These are phyloP conservation scores for Alosa sapidissima DNA, from an alignment of 2,797 vertebrate genomes.

Conservation along the genomic window DNA sequence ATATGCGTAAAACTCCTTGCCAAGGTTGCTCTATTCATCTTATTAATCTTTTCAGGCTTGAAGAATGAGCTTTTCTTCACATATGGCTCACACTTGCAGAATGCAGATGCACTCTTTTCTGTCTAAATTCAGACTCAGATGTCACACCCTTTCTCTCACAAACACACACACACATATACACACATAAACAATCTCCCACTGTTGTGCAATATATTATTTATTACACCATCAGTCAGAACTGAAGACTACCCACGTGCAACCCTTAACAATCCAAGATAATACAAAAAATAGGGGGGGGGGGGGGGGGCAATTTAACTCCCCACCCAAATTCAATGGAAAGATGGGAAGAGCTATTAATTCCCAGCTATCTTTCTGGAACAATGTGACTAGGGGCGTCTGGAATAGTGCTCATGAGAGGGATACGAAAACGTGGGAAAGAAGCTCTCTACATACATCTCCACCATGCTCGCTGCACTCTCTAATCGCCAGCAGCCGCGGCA, in stretches of 20 bases:
- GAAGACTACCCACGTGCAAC: slow-evolving; percentile 62
- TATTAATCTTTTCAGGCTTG: background rate
- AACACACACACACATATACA: slow-evolving; percentile 55
- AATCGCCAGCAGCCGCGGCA: background rate
- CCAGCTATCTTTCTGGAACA: background rate
- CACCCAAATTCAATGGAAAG: background rate
- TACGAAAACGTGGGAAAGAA: background rate
- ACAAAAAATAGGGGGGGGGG: background rate
- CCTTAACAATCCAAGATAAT: slow-evolving; percentile 40
- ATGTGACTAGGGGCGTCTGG: slow-evolving; percentile 6
- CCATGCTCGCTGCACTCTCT: background rate
- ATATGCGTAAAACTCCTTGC: background rate
- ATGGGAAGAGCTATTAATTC: background rate
- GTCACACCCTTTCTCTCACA: slow-evolving; percentile 52
- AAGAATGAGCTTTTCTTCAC: slow-evolving; percentile 62
- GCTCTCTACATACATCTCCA: background rate
- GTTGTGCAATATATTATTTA: slow-evolving; percentile 70
- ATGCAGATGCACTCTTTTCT: slow-evolving; percentile 37
- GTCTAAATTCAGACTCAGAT: slow-evolving; percentile 69
- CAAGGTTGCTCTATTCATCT: slow-evolving; percentile 2
- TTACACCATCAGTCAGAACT: slow-evolving; percentile 65
- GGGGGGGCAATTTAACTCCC: background rate
- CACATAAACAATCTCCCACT: slow-evolving; percentile 38
- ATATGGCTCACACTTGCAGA: slow-evolving; percentile 66
- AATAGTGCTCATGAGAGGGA: background rate